A percentile compares a stretch with the other conserved stretches of the same genome.
These are phyloP conservation scores for Alligator sinensis DNA, from an alignment of 2,113 vertebrate genomes.

Conservation along the genomic window DNA sequence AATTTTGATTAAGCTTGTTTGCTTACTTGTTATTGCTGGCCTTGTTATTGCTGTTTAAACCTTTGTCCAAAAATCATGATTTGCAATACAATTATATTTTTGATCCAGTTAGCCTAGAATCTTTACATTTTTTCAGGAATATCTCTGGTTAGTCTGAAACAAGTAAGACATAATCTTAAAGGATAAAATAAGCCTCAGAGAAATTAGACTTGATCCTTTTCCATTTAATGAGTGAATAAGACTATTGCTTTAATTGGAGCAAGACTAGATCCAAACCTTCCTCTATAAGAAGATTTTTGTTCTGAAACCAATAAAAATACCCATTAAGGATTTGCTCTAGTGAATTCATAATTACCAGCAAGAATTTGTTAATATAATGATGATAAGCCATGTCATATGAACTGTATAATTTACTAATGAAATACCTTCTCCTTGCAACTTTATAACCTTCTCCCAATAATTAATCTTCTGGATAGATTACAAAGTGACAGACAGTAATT, in stretches of 20 bases:
- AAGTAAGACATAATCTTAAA: neutral
- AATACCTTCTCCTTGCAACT: slow-evolving; percentile 28
- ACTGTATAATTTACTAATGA: slow-evolving; percentile 33
- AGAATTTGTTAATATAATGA: slow-evolving; percentile 23
- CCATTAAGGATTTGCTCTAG: neutral
- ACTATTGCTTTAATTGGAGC: neutral
- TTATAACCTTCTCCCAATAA: slow-evolving; percentile 46
- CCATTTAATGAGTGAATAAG: neutral
- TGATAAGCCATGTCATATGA: neutral
- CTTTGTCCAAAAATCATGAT: neutral
- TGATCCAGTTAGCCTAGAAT: slow-evolving; percentile 7
- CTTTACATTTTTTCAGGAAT: neutral
- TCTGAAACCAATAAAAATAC: slow-evolving; percentile 19
- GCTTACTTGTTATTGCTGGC: neutral
- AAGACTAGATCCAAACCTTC: neutral
- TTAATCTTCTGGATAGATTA: slow-evolving; percentile 18
- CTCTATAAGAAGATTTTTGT: neutral
- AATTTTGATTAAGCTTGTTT: slow-evolving; percentile 14
- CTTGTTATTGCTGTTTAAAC: neutral
- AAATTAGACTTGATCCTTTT: neutral
- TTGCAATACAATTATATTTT: neutral
- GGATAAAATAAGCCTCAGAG: neutral
- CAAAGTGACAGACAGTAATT: slow-evolving; percentile 24
- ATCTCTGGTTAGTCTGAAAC: neutral
- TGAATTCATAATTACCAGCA: slow-evolving; percentile 15